Conservation (phyloP, 2,113 vertebrate species). For the Polypterus bichir region DNA sequence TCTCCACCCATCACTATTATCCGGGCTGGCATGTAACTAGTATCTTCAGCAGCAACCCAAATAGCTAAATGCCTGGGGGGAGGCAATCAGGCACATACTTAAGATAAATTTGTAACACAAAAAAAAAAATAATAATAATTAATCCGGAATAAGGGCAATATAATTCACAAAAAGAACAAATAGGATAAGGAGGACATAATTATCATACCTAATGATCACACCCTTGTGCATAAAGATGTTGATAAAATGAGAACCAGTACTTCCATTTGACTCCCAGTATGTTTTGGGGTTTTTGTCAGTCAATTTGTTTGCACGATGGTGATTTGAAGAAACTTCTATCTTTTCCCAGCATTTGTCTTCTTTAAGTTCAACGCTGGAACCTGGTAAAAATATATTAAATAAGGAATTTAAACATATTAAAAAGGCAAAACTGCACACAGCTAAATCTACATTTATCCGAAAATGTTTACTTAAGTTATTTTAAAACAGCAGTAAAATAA, state of each 20-base stretch:
- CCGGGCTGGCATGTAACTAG: slow-evolving; percentile 91
- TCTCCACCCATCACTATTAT: slow-evolving; percentile 81
- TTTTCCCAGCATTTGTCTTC: slow-evolving; percentile 94
- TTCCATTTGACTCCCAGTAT: slow-evolving; percentile 85
- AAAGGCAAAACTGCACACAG: too few species aligned
- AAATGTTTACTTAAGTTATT: too few species aligned
- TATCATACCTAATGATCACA: slow-evolving; percentile 64
- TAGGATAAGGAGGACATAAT: neutral
- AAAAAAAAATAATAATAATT: neutral
- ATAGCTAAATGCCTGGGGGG: slow-evolving; percentile 68
- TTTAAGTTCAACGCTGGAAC: slow-evolving; percentile 64
- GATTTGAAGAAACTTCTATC: slow-evolving; percentile 88
- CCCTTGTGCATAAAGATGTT: slow-evolving; percentile 81
- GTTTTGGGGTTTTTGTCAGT: slow-evolving; percentile 77
- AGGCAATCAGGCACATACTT: neutral
- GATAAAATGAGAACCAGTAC: slow-evolving; percentile 80
- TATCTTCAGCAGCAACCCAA: slow-evolving; percentile 83
- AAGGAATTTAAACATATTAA: too few species aligned
- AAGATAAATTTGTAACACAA: neutral
- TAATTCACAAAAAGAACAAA: neutral
- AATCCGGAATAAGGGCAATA: neutral
- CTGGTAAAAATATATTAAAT: slow-evolving; percentile 22
- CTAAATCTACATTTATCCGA: too few species aligned
- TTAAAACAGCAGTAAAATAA: too few species aligned
- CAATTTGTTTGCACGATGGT: slow-evolving; percentile 67